Conservation (phyloP, 1,140 invertebrate genomes). For the Vollenhovia emeryi region DNA sequence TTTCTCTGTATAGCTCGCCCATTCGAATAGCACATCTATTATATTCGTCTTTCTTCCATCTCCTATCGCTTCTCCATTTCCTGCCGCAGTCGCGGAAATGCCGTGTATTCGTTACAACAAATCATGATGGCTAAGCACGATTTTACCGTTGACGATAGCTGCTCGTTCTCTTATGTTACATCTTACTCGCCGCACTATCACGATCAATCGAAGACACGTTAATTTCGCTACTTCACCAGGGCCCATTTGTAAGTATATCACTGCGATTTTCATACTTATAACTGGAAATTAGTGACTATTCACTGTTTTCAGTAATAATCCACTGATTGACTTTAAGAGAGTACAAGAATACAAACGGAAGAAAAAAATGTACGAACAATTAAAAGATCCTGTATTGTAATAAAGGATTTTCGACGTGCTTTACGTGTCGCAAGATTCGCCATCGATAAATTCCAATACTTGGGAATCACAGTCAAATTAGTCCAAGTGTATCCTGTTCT, state of each 20-base stretch:
- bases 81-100: conserved; percentile 22
- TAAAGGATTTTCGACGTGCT: not conserved
- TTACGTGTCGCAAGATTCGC: not conserved
- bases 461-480: not conserved
- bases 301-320: too few relatives aligned
- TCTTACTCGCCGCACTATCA: not conserved
- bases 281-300: too few relatives aligned
- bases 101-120: conserved; percentile 8
- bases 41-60: conserved; percentile 7
- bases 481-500: not conserved
- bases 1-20: not conserved
- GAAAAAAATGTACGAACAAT: not conserved
- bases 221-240: not conserved
- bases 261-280: too few relatives aligned
- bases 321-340: too few relatives aligned
- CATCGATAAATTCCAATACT: not conserved
- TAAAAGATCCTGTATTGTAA: not conserved
- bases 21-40: conserved; percentile 10
- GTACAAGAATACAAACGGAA: too few relatives aligned
- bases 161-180: not conserved
- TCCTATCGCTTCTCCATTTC: conserved; percentile 38
- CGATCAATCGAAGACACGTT: not conserved
- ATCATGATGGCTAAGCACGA: not conserved
- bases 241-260: too few relatives aligned
- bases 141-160: not conserved